phyloP scores from a whole-genome alignment of 2,888 invertebrate genomes.

The Eurois occulta region DNA sequence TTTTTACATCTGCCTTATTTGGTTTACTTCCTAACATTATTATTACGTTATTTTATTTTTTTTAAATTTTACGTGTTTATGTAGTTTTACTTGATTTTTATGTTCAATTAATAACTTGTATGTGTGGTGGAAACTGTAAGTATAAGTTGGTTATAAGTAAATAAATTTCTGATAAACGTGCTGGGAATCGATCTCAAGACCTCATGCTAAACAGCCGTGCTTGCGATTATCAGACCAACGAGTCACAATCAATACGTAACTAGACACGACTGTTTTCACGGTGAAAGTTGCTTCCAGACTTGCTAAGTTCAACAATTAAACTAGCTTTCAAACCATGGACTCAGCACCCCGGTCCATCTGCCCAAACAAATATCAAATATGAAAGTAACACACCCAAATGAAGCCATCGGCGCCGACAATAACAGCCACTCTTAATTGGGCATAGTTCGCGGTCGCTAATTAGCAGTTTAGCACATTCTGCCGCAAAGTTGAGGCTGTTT shows the following conservation, averaged over 20 bases:
- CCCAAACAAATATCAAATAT: conserved; percentile 29
- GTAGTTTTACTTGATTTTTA: too few species aligned
- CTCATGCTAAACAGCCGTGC: neutral
- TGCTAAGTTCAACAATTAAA: conserved; percentile 14
- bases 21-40: too few species aligned
- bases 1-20: too few species aligned
- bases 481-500: conserved; percentile 59
- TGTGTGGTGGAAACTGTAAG: too few species aligned
- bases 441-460: conserved; percentile 56
- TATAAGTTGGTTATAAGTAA: too few species aligned
- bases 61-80: too few species aligned
- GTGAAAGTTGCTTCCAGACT: neutral
- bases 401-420: conserved; percentile 52
- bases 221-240: neutral
- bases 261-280: neutral
- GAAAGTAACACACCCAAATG: conserved; percentile 34
- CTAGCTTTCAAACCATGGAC: neutral
- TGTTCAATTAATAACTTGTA: too few species aligned
- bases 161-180: too few species aligned
- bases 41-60: too few species aligned
- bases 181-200: neutral
- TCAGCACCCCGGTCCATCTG: neutral
- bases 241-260: neutral
- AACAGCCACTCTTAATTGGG: conserved; percentile 52
- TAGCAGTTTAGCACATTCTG: conserved; percentile 57